A percentile compares a stretch with the other conserved stretches of the same genome.
Conservation (phyloP, 2,888 invertebrate genomes). For the Epinotia bilunana region DNA sequence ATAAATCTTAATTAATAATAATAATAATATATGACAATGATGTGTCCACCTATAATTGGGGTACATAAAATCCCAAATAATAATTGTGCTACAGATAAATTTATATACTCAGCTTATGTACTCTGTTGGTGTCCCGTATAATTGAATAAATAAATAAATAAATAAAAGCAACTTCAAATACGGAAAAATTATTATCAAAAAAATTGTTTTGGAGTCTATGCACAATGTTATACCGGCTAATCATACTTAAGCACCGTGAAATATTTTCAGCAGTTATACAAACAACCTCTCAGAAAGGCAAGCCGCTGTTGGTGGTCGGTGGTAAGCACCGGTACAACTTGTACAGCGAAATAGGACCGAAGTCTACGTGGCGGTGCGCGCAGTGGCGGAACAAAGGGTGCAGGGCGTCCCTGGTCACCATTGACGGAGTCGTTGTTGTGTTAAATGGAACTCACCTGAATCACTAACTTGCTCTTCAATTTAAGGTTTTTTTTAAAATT, state of each 20-base stretch:
- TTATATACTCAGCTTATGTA: too few species aligned
- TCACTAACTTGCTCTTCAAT: not conserved
- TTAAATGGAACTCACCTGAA: not conserved
- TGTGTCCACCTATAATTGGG: too few species aligned
- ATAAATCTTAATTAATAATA: too few species aligned
- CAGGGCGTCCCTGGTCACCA: constrained; percentile 38
- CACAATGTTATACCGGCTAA: not conserved
- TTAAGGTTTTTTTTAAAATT: too few species aligned
- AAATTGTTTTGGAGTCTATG: not conserved
- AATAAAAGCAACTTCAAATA: not conserved
- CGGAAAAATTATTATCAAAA: not conserved
- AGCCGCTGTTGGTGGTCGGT: constrained; percentile 54
- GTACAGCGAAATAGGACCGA: constrained; percentile 44
- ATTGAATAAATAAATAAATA: too few species aligned
- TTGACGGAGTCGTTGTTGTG: constrained; percentile 30
- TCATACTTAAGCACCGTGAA: not conserved
- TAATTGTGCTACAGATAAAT: too few species aligned
- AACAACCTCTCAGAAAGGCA: constrained; percentile 47
- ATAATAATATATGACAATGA: too few species aligned
- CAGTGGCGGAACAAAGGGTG: constrained; percentile 26
- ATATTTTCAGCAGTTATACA: constrained; percentile 29
- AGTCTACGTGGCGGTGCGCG: constrained; percentile 47
- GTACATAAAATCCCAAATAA: too few species aligned
- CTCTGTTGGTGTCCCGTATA: too few species aligned
- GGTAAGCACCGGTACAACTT: constrained; percentile 52